Evolutionary conservation across 2,113 vertebrate genomes (phyloP).

Genomic region (Taxidea taxus): DNA sequence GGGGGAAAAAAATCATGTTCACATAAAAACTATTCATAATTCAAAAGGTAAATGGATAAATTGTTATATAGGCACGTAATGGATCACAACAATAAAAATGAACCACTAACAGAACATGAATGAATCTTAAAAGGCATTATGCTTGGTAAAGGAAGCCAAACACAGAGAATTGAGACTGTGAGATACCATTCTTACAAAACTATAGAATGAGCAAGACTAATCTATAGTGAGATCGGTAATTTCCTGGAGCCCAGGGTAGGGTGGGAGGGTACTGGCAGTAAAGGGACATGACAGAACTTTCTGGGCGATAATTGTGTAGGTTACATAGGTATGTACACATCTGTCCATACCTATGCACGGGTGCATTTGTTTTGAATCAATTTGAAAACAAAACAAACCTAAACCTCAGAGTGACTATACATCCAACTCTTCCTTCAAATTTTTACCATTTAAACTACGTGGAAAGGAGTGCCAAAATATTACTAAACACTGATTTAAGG

Average conservation of each 20-base stretch:
- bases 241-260: too few species aligned
- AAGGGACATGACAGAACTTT: background rate
- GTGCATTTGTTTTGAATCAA: too few species aligned
- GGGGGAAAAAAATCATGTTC: background rate
- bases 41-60: background rate
- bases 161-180: background rate
- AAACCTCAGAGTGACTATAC: background rate
- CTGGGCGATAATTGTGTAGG: background rate
- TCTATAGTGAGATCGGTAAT: background rate
- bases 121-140: background rate
- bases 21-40: background rate
- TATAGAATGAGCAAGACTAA: background rate
- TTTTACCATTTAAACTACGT: background rate
- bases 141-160: background rate
- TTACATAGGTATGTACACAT: background rate
- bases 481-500: background rate
- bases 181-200: background rate
- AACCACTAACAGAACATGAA: background rate
- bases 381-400: background rate
- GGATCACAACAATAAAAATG: background rate
- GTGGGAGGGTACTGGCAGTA: background rate
- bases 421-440: background rate
- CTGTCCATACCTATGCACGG: background rate
- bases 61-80: background rate
- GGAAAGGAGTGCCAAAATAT: background rate